A percentile compares a stretch with the other conserved stretches of the same genome.
Conservation (phyloP, 2,888 invertebrate species). For the Brachyptera risi region DNA sequence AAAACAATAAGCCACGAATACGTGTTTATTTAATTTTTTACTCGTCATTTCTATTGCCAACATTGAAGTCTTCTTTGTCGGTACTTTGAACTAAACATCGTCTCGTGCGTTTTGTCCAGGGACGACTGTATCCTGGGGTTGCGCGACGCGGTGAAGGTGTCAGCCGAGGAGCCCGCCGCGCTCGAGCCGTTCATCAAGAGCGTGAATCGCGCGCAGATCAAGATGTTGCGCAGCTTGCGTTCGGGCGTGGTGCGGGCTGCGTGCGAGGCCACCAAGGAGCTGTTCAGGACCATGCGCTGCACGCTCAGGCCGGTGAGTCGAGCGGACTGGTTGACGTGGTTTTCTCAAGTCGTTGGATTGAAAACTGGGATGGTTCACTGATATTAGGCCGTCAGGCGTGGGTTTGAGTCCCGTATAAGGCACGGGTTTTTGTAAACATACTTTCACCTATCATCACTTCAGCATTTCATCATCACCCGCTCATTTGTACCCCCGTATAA, state of each 20-base stretch:
- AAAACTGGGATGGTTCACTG: too few species aligned
- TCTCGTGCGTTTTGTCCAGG: too few species aligned
- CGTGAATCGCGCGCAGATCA: constrained; percentile 44
- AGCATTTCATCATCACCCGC: too few species aligned
- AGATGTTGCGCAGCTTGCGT: constrained; percentile 44
- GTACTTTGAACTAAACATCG: neutral
- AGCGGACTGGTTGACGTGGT: too few species aligned
- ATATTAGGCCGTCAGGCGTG: too few species aligned
- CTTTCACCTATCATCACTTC: too few species aligned
- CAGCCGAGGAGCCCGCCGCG: neutral
- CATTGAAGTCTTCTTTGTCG: neutral
- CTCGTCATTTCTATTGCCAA: neutral
- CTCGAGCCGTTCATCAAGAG: constrained; percentile 41
- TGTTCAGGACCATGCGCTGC: constrained; percentile 45
- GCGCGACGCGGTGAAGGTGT: constrained; percentile 8
- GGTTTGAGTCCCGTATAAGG: too few species aligned
- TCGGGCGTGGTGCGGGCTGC: constrained; percentile 46
- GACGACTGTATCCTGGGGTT: neutral
- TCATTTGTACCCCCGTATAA: too few species aligned
- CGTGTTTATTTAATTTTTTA: too few species aligned
- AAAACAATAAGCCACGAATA: too few species aligned
- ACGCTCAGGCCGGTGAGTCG: constrained; percentile 45
- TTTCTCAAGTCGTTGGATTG: too few species aligned
- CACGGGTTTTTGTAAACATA: too few species aligned
- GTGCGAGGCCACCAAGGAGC: constrained; percentile 45